Evolutionary conservation across 2,113 vertebrate genomes (phyloP).

Genomic region (Anolis carolinensis): DNA sequence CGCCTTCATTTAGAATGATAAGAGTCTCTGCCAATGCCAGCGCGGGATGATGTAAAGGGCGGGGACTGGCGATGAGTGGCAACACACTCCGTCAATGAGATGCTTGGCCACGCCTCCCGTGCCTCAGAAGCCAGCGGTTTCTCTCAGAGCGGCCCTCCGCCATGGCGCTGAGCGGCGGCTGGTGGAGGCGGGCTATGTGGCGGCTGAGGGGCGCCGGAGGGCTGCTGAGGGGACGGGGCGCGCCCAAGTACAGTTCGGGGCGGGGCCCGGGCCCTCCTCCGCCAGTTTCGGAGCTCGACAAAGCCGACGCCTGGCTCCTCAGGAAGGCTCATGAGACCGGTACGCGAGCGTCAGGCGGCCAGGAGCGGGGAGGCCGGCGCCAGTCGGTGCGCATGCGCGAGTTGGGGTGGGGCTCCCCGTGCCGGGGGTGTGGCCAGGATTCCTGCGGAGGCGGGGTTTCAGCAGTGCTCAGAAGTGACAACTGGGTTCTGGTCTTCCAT

Average conservation of each 20-base stretch:
- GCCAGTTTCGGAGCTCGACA: conserved; percentile 65
- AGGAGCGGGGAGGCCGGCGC: conserved; percentile 26
- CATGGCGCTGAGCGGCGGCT: conserved; percentile 59
- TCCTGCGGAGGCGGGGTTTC: background rate
- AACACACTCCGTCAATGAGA: background rate
- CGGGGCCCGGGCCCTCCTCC: conserved; percentile 43
- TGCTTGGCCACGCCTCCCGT: background rate
- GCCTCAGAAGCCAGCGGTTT: background rate
- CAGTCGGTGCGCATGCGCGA: accelerated
- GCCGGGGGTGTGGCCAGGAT: background rate
- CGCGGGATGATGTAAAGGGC: background rate
- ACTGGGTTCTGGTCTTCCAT: too few relatives aligned
- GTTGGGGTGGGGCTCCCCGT: background rate
- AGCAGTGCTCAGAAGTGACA: too few relatives aligned
- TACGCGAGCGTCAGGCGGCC: background rate
- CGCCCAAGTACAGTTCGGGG: conserved; percentile 44
- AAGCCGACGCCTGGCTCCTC: conserved; percentile 73
- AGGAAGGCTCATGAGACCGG: conserved; percentile 72
- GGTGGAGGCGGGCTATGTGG: conserved; percentile 48
- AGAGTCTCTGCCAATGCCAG: background rate
- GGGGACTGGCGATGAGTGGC: background rate
- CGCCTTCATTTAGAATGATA: background rate
- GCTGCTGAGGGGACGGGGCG: conserved; percentile 52
- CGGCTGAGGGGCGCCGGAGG: conserved; percentile 14
- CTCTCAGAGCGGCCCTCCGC: background rate